Percentiles rank a stretch among this genome's conserved stretches.
Conservation (phyloP, 2,113 vertebrate species). For the Verasper variegatus region DNA sequence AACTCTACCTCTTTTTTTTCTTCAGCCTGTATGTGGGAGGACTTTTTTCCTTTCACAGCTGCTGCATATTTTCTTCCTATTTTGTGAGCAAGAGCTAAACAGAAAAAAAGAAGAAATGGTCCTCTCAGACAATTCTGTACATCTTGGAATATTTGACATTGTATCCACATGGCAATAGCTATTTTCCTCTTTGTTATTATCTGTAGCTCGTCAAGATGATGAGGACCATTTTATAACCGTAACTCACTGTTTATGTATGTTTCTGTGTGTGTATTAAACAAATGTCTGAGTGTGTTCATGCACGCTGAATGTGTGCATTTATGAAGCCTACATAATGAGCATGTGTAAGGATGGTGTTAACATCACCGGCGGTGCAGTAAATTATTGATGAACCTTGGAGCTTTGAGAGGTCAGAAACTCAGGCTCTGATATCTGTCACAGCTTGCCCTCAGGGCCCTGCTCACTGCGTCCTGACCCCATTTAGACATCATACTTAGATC, state of each 20-base stretch:
- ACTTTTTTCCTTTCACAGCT: constrained; percentile 84
- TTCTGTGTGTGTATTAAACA: no score
- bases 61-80: constrained; percentile 83
- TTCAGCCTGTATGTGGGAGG: constrained; percentile 66
- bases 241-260: neutral
- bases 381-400: constrained; percentile 74
- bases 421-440: constrained; percentile 55
- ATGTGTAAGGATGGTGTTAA: constrained; percentile 60
- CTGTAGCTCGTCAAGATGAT: constrained; percentile 27
- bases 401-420: constrained; percentile 59
- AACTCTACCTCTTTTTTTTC: constrained; percentile 69
- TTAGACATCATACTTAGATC: constrained; percentile 38
- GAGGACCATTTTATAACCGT: constrained; percentile 29
- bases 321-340: constrained; percentile 49
- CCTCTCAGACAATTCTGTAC: constrained; percentile 65
- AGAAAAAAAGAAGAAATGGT: constrained; percentile 71
- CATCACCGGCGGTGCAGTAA: constrained; percentile 53
- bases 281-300: neutral
- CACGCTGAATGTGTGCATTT: constrained; percentile 5
- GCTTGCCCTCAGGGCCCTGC: constrained; percentile 29
- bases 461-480: constrained; percentile 37
- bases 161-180: constrained; percentile 18
- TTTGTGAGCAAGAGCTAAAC: constrained; percentile 84
- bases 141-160: constrained; percentile 66
- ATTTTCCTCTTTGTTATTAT: constrained; percentile 33